Evolutionary conservation across 2,797 vertebrate species (phyloP).

Genomic region (Halcyon smyrnensis): DNA sequence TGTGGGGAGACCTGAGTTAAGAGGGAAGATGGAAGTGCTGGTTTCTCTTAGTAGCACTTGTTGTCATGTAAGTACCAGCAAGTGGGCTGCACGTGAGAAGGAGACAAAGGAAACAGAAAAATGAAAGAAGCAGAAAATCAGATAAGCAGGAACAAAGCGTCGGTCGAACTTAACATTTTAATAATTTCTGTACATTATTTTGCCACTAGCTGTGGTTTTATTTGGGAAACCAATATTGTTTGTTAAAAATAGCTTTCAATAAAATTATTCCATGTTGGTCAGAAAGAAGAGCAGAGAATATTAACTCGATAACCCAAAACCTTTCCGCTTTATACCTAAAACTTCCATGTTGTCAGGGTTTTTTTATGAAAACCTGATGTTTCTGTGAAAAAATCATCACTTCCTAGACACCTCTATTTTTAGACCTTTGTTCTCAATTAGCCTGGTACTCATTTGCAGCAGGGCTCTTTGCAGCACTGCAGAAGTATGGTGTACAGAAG

Average conservation of each 20-base stretch:
- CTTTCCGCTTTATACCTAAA: neutral
- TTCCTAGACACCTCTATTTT: slow-evolving; percentile 18
- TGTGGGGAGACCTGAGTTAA: neutral
- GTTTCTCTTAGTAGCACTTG: neutral
- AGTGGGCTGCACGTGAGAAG: neutral
- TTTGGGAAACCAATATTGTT: neutral
- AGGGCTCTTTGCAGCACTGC: neutral
- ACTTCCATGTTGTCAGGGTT: neutral
- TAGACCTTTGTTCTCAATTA: slow-evolving; percentile 15
- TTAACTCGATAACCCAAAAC: neutral
- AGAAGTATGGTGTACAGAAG: neutral
- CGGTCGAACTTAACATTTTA: neutral
- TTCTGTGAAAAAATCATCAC: slow-evolving; percentile 36
- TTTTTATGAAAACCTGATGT: slow-evolving; percentile 32
- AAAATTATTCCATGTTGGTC: neutral
- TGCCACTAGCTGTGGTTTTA: neutral
- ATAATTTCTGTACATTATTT: neutral
- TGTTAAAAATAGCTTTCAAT: neutral
- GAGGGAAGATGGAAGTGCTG: neutral
- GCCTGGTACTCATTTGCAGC: neutral
- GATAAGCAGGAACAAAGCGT: neutral
- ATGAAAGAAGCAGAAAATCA: neutral
- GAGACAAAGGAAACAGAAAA: neutral
- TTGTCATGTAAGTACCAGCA: neutral
- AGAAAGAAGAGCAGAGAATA: neutral